Base-by-base conservation (phyloP, 2,888 invertebrate genomes). In the Craniophora ligustri region DNA sequence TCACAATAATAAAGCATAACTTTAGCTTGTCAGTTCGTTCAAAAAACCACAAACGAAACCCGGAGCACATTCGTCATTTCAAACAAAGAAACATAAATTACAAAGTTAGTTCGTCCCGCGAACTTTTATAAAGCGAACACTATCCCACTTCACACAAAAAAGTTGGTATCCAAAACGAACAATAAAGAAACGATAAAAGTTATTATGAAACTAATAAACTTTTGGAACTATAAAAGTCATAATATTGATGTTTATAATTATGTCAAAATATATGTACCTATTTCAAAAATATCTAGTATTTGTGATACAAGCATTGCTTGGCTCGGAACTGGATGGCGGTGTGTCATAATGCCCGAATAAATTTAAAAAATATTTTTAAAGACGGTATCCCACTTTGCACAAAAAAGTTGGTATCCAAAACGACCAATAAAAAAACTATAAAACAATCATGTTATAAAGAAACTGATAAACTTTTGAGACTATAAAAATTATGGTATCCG, bases 61-160 rank as follows among this genome's bases (percentile, higher is more conserved):
- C 40, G 18, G 26, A 46, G 51, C 35, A 51, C 67, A 69, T 72
- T 61, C 53, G 64, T 72, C 56, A 72, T 56, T 32, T 15, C 55
- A 55, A 77, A 84, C 83, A 85, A 85, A 81, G 83, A 78, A 65
- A 72, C 79, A 86, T 88, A 86, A 87, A 87, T 85, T 81, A 84
- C 81, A 75, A 80, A 76, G 76, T 76, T 79, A 77, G 72, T 55
- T 51, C 34, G 19, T 21, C 44, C 36, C 55, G 42, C 53, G 13
- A 63, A 54, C 45, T 68, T 62, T 59, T 62, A 57, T 47, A 49
- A 39, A 51, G 28, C 31, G 31, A 55, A 40, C 48, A 55, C 57
- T 65, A 59, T 59, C 45, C 53, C 30, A 48, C 30, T 45, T 49
- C 40, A 35, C 13, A 36, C 26, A 23, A 42, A 59, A 69, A 50